A percentile compares a stretch with the other conserved stretches of the same genome.
Conservation (phyloP, 2,888 invertebrate genomes). For the Rambutsinella grinnellia region DNA sequence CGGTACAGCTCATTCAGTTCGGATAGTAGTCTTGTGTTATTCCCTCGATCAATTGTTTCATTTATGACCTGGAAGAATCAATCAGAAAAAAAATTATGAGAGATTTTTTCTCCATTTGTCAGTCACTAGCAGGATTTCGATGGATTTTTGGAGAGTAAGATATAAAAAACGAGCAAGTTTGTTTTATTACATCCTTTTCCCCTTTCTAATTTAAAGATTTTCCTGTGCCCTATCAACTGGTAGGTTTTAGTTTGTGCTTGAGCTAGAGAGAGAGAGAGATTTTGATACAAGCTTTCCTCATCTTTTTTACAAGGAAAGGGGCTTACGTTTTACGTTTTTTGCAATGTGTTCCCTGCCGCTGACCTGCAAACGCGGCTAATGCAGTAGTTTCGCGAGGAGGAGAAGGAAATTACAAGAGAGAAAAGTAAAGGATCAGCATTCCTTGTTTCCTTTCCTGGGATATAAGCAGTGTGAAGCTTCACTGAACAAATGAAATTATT, state of each 20-base stretch:
- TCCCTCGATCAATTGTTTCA: slow-evolving; percentile 72
- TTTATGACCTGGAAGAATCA: slow-evolving; percentile 70
- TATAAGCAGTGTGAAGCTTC: not conserved
- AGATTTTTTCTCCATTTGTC: not conserved
- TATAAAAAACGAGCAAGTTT: not conserved
- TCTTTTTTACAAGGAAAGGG: too few species aligned
- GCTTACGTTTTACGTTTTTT: too few species aligned
- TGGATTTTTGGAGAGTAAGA: not conserved
- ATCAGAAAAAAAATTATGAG: slow-evolving; percentile 6
- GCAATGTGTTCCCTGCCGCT: too few species aligned
- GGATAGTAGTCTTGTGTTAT: slow-evolving; percentile 71
- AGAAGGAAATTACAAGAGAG: not conserved
- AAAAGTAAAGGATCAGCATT: not conserved
- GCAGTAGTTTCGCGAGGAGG: too few species aligned
- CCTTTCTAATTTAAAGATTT: not conserved
- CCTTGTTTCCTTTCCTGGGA: not conserved
- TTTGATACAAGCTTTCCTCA: too few species aligned
- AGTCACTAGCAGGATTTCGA: not conserved
- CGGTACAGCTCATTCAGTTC: slow-evolving; percentile 73
- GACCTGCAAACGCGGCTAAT: too few species aligned
- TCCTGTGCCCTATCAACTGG: too few species aligned
- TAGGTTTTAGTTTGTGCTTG: too few species aligned
- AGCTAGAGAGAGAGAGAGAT: too few species aligned
- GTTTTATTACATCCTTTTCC: not conserved
- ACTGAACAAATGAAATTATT: not conserved